phyloP scores from a whole-genome alignment of 2,113 vertebrate genomes.

The Thamnophis sirtalis region DNA sequence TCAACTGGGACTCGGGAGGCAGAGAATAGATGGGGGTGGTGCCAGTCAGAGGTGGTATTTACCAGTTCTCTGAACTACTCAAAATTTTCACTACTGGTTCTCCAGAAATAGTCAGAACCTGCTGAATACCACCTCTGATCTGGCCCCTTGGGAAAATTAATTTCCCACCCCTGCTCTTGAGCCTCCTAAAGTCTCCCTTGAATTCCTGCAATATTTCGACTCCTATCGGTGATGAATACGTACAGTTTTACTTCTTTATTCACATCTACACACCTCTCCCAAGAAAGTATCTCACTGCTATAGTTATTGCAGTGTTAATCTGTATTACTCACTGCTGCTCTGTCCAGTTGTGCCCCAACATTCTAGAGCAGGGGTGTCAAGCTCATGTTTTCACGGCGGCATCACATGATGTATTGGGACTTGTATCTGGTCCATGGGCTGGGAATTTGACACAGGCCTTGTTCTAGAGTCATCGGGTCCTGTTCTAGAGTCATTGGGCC shows the following conservation, averaged over 20 bases:
- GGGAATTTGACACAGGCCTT: too few relatives aligned
- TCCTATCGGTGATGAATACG: background rate
- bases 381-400: too few relatives aligned
- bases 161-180: background rate
- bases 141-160: too few relatives aligned
- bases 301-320: background rate
- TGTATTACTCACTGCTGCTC: background rate
- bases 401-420: too few relatives aligned
- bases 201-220: background rate
- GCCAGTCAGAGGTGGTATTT: too few relatives aligned
- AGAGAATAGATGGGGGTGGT: too few relatives aligned
- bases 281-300: background rate
- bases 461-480: background rate
- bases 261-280: background rate
- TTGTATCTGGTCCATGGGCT: too few relatives aligned
- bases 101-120: too few relatives aligned
- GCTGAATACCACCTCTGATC: too few relatives aligned
- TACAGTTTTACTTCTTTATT: background rate
- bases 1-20: too few relatives aligned
- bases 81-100: too few relatives aligned
- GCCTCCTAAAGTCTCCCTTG: background rate
- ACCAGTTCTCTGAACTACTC: too few relatives aligned
- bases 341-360: background rate
- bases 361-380: background rate
- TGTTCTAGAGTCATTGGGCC: background rate